Conservation (phyloP, 1,140 invertebrate species). For the Drosophila elegans region DNA sequence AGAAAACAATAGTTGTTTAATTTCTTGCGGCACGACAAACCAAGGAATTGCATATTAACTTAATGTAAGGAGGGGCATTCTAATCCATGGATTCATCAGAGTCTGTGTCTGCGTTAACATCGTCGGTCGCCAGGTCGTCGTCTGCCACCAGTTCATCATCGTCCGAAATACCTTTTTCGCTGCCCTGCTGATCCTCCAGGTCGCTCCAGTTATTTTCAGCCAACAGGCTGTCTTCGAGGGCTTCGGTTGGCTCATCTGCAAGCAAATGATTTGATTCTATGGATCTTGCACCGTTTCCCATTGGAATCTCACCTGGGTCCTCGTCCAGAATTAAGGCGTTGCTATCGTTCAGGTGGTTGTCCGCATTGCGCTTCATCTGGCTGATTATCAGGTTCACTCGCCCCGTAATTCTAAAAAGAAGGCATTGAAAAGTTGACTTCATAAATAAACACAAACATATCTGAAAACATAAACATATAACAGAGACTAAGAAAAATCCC, state of each 20-base stretch:
- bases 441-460: not conserved
- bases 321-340: constrained; percentile 51
- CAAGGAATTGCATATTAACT: constrained; percentile 10
- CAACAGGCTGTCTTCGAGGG: not conserved
- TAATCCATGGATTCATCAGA: constrained; percentile 48
- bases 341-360: constrained; percentile 51
- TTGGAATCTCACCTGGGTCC: constrained; percentile 32
- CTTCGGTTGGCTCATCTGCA: constrained; percentile 30
- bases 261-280: not conserved
- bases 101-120: constrained; percentile 43
- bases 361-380: constrained; percentile 61
- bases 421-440: not conserved
- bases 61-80: constrained; percentile 1
- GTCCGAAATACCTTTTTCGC: constrained; percentile 15
- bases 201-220: constrained; percentile 64
- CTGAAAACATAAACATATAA: not conserved
- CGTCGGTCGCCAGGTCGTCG: constrained; percentile 39
- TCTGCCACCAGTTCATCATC: constrained; percentile 57
- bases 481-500: not conserved
- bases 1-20: constrained; percentile 38
- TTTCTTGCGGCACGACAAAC: constrained; percentile 10
- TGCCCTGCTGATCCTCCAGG: constrained; percentile 49
- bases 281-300: not conserved
- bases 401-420: constrained; percentile 55
- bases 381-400: constrained; percentile 67